These are phyloP conservation scores for Saguinus oedipus DNA, from an alignment of 2,797 vertebrate genomes.

Conservation along the genomic window DNA sequence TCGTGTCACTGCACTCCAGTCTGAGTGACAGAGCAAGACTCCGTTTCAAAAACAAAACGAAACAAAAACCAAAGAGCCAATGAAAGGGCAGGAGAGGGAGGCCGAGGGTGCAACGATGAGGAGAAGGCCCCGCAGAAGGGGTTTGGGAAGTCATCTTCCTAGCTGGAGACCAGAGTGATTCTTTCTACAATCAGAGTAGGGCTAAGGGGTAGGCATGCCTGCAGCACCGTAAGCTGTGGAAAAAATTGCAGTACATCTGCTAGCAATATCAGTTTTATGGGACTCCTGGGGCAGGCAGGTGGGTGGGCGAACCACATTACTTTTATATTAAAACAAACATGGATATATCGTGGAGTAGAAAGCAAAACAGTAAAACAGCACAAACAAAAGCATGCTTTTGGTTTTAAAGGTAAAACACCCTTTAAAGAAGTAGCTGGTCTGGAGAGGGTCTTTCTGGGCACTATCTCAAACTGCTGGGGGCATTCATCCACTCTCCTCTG, in stretches of 20 bases:
- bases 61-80: not conserved
- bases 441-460: not conserved
- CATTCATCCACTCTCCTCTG: not conserved
- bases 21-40: not conserved
- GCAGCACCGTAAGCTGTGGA: not conserved
- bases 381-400: not conserved
- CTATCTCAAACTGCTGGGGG: not conserved
- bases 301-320: not conserved
- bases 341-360: not conserved
- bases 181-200: not conserved
- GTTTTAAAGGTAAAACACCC: constrained; percentile 23
- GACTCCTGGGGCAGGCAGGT: not conserved
- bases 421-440: constrained; percentile 41
- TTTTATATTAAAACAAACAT: not conserved
- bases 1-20: not conserved
- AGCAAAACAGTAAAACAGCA: constrained; percentile 39
- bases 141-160: not conserved
- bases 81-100: not conserved
- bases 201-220: not conserved
- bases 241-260: not conserved
- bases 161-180: not conserved
- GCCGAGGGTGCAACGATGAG: not conserved
- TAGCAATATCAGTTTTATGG: not conserved
- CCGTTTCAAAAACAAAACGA: not conserved
- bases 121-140: not conserved